These are phyloP conservation scores for Drosophila tropicalis DNA, from an alignment of 1,140 invertebrate genomes.

Conservation along the genomic window DNA sequence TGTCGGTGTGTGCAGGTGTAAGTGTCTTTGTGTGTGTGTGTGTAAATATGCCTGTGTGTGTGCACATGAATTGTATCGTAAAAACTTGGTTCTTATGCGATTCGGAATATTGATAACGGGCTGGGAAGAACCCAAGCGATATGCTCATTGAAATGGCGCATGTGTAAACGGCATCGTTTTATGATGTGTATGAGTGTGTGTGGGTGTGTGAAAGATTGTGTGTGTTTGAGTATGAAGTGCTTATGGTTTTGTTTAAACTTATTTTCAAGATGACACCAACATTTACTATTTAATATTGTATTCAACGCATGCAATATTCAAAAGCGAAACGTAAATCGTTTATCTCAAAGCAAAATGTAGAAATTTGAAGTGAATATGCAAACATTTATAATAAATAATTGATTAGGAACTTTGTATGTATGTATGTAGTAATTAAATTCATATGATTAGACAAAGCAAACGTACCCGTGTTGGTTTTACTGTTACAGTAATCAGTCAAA, in stretches of 20 bases:
- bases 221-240: constrained; percentile 59
- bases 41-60: constrained; percentile 17
- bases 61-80: constrained; percentile 75
- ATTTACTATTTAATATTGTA: constrained; percentile 42
- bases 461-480: constrained; percentile 97
- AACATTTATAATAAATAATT: not conserved
- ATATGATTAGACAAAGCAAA: constrained; percentile 46
- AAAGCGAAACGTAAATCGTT: constrained; percentile 46
- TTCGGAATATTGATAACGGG: constrained; percentile 70
- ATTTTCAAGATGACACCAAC: constrained; percentile 50
- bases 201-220: not conserved
- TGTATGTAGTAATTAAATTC: constrained; percentile 1
- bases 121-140: constrained; percentile 43
- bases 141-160: constrained; percentile 67
- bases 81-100: constrained; percentile 72
- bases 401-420: too few species aligned
- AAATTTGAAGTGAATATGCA: constrained; percentile 11
- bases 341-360: constrained; percentile 17
- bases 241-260: constrained; percentile 65
- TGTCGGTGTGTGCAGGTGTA: constrained; percentile 16
- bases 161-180: constrained; percentile 72
- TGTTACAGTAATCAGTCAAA: constrained; percentile 96
- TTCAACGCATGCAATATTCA: constrained; percentile 42
- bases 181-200: constrained; percentile 32
- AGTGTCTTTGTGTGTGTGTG: constrained; percentile 19